Evolutionary conservation across 2,113 vertebrate genomes (phyloP).

Genomic region (Catagonus wagneri): DNA sequence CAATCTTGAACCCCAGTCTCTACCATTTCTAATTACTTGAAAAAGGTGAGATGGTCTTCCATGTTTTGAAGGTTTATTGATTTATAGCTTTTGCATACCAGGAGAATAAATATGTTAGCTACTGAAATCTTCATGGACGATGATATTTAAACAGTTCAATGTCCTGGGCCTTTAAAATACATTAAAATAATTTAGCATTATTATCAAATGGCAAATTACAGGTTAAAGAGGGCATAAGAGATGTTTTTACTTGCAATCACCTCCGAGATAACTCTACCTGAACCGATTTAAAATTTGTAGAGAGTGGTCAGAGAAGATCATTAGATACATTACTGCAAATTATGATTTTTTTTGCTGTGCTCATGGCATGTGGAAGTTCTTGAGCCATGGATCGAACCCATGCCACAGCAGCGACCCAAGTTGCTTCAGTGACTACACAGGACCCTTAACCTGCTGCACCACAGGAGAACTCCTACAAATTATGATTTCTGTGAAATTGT

Average conservation of each 20-base stretch:
- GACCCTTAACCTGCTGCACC: no score
- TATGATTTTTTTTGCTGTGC: not conserved
- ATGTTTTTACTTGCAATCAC: conserved; percentile 46
- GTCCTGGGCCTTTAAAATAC: conserved; percentile 41
- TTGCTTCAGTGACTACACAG: no score
- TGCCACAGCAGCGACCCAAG: no score
- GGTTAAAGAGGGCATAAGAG: not conserved
- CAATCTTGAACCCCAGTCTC: not conserved
- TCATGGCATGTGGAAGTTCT: no score
- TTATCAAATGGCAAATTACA: conserved; percentile 55
- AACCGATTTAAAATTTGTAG: conserved; percentile 30
- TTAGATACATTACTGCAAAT: not conserved
- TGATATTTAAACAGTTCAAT: conserved; percentile 33
- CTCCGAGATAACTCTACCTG: conserved; percentile 27
- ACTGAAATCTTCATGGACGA: not conserved
- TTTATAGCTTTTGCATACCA: conserved; percentile 3
- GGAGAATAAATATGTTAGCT: not conserved
- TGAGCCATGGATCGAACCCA: no score
- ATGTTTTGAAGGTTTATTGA: conserved; percentile 34
- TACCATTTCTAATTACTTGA: conserved; percentile 21
- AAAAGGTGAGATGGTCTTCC: not conserved
- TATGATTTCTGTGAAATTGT: conserved; percentile 28
- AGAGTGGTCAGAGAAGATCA: not conserved
- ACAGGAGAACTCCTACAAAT: not conserved
- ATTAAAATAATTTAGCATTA: conserved; percentile 60